Evolutionary conservation across 2,113 vertebrate species (phyloP).

Genomic region (Lathamus discolor): DNA sequence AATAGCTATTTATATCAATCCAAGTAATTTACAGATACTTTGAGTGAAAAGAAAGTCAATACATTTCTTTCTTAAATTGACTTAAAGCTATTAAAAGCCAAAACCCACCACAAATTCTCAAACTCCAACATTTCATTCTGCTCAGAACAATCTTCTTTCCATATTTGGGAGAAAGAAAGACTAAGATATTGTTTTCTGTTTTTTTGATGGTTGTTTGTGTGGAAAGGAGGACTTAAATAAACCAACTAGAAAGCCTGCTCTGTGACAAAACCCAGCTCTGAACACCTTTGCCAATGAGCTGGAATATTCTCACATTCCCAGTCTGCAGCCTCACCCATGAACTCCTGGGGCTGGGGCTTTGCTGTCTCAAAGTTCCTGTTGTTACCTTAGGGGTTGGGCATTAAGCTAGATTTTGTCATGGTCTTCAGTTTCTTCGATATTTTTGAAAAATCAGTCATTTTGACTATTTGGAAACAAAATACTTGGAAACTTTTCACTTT

Average conservation of each 20-base stretch:
- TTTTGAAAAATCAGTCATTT: not conserved
- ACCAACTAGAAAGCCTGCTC: not conserved
- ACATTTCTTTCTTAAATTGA: not conserved
- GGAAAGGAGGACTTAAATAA: not conserved
- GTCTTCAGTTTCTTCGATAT: not conserved
- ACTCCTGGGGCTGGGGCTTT: not conserved
- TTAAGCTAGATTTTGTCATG: not conserved
- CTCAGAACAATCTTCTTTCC: not conserved
- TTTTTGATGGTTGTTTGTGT: not conserved
- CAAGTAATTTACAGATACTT: not conserved
- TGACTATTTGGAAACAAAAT: not conserved
- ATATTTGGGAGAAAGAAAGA: not conserved
- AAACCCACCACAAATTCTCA: not conserved
- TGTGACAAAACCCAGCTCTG: not conserved
- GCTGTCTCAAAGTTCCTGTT: not conserved
- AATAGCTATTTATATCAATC: not conserved
- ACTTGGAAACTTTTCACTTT: not conserved
- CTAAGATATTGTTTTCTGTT: not conserved
- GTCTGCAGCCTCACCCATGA: not conserved
- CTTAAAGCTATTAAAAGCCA: not conserved
- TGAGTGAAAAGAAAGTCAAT: not conserved
- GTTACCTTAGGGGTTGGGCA: not conserved
- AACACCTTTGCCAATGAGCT: not conserved
- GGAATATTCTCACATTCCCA: rapidly evolving
- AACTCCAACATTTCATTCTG: not conserved